Base-by-base conservation (phyloP, 1,140 invertebrate species). In the Pantala flavescens region DNA sequence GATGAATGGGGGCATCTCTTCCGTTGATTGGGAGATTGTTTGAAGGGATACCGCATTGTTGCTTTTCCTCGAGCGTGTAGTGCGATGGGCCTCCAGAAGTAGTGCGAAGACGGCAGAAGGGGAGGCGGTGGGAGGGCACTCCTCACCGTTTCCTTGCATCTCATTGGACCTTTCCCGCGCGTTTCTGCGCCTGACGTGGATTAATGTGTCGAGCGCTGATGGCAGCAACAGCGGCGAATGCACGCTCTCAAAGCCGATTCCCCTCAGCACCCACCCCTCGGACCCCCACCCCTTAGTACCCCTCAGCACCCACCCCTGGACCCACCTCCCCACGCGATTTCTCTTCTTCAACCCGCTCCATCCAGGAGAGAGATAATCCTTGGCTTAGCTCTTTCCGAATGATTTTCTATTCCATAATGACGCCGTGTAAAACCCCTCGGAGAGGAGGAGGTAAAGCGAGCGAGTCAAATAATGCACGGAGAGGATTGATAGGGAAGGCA, bases 21-120 rank as follows among this genome's bases (percentile, higher is more conserved):
- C 49, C 49, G 49, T 63, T 63, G 49, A 63, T 63, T 63, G 49
- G 49, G 49, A 63, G 49, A 63, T 63, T 63, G 49, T 63, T 63
- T 21, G 14, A 19, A 19, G 49, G 49, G 49, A 21, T 3, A 63
- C 49, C 49, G 49, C 49, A 63, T 21, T 63, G 14, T 63, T 63
- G 16, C n/a, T 63, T 63, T 63, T 63, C 16, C 12, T 21, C 12
- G 49, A 63, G 16, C 12, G 49, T 63, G 49, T 63, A 63, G 49
- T 19, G 49, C 14, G 49, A 63, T 16, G 49, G 49, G 49, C n/a
- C 9, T 36, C 28, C 28, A 36, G 49, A 21, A 21, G 16, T 63
- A 21, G 49, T 63, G 49, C 14, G 49, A 21, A 21, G 49, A 21
- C 49, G 49, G 14, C 49, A 12, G 49, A 5, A 12, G 49, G n/a